Evolutionary conservation across 2,113 vertebrate genomes (phyloP).

Genomic region (Coreoperca whiteheadi): DNA sequence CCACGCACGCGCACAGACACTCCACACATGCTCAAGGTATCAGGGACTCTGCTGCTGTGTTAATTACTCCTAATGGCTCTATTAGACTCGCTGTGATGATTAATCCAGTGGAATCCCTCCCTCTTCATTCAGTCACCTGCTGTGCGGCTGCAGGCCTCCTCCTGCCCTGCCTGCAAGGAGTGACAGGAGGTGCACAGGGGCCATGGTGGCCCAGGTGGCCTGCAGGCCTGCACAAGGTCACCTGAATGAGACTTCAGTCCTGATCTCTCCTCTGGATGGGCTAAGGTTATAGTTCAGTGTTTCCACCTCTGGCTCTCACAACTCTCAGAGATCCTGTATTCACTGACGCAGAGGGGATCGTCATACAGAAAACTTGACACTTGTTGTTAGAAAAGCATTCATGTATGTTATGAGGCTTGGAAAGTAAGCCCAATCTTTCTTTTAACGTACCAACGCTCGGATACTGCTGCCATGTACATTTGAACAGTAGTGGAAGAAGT

Average conservation of each 20-base stretch:
- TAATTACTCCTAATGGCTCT: conserved; percentile 82
- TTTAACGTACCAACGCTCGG: neutral
- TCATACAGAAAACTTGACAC: too few species aligned
- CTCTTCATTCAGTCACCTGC: conserved; percentile 67
- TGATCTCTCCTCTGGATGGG: neutral
- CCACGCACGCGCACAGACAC: neutral
- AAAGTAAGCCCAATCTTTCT: neutral
- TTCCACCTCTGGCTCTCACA: neutral
- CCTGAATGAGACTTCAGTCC: conserved; percentile 23
- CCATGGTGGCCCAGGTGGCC: conserved; percentile 41
- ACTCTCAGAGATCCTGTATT: neutral
- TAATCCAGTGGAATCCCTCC: conserved; percentile 71
- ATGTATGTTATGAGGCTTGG: neutral
- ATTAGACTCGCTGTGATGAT: conserved; percentile 74
- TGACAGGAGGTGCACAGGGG: conserved; percentile 20
- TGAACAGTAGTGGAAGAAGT: neutral
- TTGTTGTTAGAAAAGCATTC: neutral
- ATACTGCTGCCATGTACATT: neutral
- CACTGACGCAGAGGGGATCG: too few species aligned
- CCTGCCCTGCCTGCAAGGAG: conserved; percentile 29
- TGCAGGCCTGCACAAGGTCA: conserved; percentile 65
- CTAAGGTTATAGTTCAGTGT: neutral
- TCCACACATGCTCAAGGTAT: conserved; percentile 53
- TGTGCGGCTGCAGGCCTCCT: conserved; percentile 24
- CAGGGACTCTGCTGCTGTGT: conserved; percentile 67